phyloP scores from a whole-genome alignment of 1,140 invertebrate genomes.

The Magallana gigas region DNA sequence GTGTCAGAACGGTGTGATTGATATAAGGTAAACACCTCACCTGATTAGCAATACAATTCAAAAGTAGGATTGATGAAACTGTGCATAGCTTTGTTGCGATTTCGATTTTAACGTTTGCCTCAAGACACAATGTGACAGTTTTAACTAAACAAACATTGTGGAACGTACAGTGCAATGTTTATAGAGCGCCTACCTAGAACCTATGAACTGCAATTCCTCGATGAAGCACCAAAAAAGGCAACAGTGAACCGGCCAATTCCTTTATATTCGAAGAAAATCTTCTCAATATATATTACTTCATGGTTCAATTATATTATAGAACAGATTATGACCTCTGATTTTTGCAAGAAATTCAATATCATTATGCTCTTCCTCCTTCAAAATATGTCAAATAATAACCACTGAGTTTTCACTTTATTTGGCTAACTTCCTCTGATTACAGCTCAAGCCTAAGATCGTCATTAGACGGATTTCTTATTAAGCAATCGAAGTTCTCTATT shows the following conservation, averaged over 20 bases:
- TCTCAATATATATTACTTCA: too few relatives aligned
- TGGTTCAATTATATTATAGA: too few relatives aligned
- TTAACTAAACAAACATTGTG: not conserved
- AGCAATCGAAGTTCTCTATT: not conserved
- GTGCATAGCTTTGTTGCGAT: not conserved
- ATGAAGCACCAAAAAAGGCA: too few relatives aligned
- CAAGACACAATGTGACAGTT: not conserved
- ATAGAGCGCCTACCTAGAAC: not conserved
- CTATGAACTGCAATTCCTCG: not conserved
- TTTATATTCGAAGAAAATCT: too few relatives aligned
- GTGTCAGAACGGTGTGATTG: not conserved
- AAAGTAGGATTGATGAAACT: conserved; percentile 1
- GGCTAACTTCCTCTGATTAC: not conserved
- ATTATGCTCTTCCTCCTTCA: too few relatives aligned
- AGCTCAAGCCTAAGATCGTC: not conserved
- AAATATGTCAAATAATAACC: not conserved
- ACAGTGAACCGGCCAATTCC: too few relatives aligned
- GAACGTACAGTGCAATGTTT: not conserved
- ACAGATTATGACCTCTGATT: too few relatives aligned
- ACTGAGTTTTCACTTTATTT: conserved; percentile 5
- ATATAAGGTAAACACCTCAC: conserved; percentile 14
- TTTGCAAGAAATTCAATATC: too few relatives aligned
- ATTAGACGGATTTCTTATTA: not conserved
- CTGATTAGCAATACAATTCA: conserved; percentile 9
- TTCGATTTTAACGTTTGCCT: not conserved